Evolutionary conservation across 2,113 vertebrate genomes (phyloP).

Genomic region (Leucoraja erinaceus): DNA sequence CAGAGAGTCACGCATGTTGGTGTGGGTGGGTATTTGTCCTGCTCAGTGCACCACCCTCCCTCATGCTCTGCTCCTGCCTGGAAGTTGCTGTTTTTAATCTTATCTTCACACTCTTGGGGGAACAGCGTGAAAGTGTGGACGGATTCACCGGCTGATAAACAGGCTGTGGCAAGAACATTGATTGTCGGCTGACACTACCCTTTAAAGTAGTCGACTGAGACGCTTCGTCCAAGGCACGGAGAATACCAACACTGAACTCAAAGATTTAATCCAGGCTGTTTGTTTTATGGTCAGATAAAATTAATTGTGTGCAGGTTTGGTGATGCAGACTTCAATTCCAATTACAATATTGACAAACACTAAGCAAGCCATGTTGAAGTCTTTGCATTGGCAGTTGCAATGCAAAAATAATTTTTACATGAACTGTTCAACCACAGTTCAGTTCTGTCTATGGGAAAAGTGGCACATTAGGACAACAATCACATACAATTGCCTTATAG

Average conservation of each 20-base stretch:
- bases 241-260: background rate
- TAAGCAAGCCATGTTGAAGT: background rate
- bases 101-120: background rate
- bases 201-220: background rate
- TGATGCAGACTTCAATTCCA: background rate
- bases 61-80: background rate
- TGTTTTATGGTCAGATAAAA: background rate
- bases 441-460: background rate
- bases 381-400: background rate
- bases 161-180: background rate
- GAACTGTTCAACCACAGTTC: background rate
- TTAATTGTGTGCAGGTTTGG: background rate
- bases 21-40: background rate
- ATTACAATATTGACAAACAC: background rate
- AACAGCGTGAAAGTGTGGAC: background rate
- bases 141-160: background rate
- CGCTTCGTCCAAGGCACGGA: background rate
- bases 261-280: background rate
- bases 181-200: background rate
- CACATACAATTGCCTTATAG: background rate
- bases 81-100: background rate
- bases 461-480: background rate
- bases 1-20: background rate
- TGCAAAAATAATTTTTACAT: background rate
- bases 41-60: background rate